These are phyloP conservation scores for Aptenodytes patagonicus DNA, from an alignment of 2,113 vertebrate genomes.

Conservation along the genomic window DNA sequence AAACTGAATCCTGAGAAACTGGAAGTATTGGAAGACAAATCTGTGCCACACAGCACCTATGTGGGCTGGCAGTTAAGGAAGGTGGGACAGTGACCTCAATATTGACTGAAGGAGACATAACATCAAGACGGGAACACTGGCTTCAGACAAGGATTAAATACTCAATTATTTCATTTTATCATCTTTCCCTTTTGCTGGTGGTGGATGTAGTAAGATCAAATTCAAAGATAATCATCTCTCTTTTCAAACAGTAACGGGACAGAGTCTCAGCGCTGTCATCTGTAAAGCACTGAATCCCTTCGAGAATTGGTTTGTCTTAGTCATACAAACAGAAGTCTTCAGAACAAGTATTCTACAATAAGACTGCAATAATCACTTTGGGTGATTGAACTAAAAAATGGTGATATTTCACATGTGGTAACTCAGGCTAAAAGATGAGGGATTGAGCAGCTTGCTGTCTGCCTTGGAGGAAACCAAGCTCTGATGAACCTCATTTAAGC, in stretches of 20 bases:
- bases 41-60: rapidly evolving
- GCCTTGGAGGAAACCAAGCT: background rate
- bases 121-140: background rate
- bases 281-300: background rate
- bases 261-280: background rate
- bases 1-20: background rate
- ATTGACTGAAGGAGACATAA: background rate
- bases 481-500: background rate
- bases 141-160: background rate
- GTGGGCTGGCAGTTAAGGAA: background rate
- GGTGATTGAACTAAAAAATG: background rate
- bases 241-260: background rate
- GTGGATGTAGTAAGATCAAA: background rate
- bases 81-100: background rate
- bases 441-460: background rate
- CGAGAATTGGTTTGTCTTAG: background rate
- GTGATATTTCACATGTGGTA: background rate
- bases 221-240: background rate
- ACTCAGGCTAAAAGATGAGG: background rate
- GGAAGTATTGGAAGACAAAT: background rate
- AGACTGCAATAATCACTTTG: background rate
- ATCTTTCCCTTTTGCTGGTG: background rate
- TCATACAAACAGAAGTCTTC: background rate
- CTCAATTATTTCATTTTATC: background rate
- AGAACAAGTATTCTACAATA: background rate